These are phyloP conservation scores for Palloptera scutellata DNA, from an alignment of 2,888 invertebrate genomes.

Conservation along the genomic window DNA sequence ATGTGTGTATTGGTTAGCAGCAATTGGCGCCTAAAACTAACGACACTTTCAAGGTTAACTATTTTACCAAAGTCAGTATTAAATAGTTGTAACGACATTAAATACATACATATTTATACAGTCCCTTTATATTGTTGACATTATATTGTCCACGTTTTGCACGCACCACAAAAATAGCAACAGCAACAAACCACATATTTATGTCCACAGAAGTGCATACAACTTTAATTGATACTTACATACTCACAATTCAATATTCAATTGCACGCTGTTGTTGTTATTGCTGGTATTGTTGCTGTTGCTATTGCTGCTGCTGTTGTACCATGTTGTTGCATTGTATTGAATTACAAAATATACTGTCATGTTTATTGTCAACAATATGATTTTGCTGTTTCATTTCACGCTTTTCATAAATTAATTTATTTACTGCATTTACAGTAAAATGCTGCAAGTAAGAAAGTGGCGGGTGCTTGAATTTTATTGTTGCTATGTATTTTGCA, in stretches of 20 bases:
- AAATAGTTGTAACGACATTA: no score
- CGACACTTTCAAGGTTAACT: no score
- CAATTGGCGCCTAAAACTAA: no score
- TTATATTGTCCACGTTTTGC: no score
- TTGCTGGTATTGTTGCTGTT: background rate
- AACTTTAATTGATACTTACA: background rate
- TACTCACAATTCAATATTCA: background rate
- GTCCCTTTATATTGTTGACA: no score
- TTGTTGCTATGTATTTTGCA: no score
- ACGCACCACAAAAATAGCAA: no score
- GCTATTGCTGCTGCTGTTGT: background rate
- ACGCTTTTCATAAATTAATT: background rate
- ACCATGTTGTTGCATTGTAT: constrained; percentile 2
- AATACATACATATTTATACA: no score
- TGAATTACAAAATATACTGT: constrained; percentile 3
- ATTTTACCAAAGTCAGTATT: no score
- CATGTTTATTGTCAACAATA: background rate
- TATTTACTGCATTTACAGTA: background rate
- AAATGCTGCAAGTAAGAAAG: background rate
- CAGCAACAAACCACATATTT: background rate
- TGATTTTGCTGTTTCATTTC: background rate
- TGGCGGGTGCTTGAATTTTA: no score
- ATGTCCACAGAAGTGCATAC: background rate
- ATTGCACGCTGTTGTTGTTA: background rate
- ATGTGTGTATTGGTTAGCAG: no score